These are phyloP conservation scores for Catharus minimus DNA, from an alignment of 2,113 vertebrate species.

Conservation along the genomic window DNA sequence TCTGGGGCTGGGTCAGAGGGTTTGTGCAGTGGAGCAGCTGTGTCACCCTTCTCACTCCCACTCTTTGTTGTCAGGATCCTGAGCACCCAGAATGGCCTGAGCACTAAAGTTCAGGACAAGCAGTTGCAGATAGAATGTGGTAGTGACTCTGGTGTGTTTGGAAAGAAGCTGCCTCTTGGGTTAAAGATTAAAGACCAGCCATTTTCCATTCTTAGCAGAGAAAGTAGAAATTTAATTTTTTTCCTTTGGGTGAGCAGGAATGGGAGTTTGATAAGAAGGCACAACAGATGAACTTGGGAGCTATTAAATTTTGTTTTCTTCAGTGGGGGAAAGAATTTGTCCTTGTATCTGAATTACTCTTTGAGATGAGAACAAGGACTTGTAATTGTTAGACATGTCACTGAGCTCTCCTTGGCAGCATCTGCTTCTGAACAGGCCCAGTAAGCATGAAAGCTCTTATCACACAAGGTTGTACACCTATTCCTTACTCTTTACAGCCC, in stretches of 20 bases:
- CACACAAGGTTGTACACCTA: accelerated
- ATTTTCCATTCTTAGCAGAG: background rate
- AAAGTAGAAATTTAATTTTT: background rate
- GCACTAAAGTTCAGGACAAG: background rate
- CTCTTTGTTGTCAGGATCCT: background rate
- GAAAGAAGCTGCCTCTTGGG: background rate
- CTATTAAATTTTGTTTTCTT: background rate
- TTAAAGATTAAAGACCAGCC: background rate
- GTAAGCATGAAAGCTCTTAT: background rate
- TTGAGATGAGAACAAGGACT: background rate
- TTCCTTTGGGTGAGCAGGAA: background rate
- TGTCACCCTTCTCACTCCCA: background rate
- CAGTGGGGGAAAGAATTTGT: background rate
- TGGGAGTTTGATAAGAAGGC: background rate
- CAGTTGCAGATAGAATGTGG: background rate
- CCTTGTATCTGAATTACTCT: background rate
- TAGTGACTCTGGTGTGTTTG: background rate
- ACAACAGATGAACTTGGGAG: background rate
- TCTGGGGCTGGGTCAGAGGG: background rate
- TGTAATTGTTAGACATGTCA: background rate
- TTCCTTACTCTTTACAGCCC: background rate
- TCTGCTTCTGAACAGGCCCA: background rate
- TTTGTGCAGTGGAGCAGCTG: background rate
- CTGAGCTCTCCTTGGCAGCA: background rate
- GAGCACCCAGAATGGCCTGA: background rate